Base-by-base conservation (phyloP, 2,113 vertebrate genomes). In the Lagopus muta region DNA sequence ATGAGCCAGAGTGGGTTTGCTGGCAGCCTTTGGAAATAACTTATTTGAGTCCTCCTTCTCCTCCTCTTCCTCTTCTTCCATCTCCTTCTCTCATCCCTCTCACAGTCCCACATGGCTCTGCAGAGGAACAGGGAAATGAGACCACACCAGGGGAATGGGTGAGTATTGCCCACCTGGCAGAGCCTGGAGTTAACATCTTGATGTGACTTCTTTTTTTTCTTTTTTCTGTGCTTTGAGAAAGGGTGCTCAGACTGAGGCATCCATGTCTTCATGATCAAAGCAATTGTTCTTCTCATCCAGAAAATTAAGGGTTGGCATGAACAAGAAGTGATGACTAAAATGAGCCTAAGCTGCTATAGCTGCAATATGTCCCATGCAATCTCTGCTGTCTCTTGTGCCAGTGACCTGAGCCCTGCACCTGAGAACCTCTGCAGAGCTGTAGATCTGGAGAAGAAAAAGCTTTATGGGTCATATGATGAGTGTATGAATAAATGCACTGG, bases 51-150 rank as follows among this genome's bases (percentile, higher is more conserved):
- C 30, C 82, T 84, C 47, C 18, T 54, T 30, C 10, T 81, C 8
- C 8, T 13, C 4, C 21, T 74, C 4, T 1, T 52, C 5, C 10
- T 73, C 3, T 0, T 47, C 28, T 3, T 74, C 8, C 13, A 2
- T 82, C 8, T 4, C 27, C 17, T 85, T 42, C 40, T 84, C 36
- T 84, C 3, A 22, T 86, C 45, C 11, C 50, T 82, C 8, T 36
- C 32, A 52, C 27, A 84, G 21, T 40, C 27, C 16, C 55, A 42
- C 6, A 50, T 38, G 40, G 19, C 19, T 66, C 28, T 61, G 24
- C 55, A 47, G 32, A 74, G 40, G 30, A 88, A 28, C 57, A 28
- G 27, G 12, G 17, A 21, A 64, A 25, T 36, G 75, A 28, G 82
- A 34, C 42, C 52, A 42, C 21, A 36, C 3, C 17, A 40, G 32